Base-by-base conservation (phyloP, 1,140 invertebrate genomes). In the Cydia strobilella region DNA sequence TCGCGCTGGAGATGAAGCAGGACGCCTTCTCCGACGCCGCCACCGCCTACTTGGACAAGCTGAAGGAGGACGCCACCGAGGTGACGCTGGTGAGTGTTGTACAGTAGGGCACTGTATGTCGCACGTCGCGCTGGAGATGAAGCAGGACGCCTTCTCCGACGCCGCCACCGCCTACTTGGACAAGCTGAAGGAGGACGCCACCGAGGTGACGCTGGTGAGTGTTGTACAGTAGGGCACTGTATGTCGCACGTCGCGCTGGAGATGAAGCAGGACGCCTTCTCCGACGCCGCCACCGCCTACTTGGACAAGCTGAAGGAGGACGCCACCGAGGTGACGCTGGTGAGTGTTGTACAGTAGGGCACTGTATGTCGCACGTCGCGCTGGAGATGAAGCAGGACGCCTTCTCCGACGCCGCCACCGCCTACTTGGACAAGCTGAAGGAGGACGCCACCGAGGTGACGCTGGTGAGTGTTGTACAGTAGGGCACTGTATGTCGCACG, bases 201-300 rank as follows among this genome's bases (percentile, higher is more conserved):
- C 71, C 9, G 83, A 86, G 13, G 25, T 90, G 1, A 73, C 84
- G 12, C 45, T 88, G 83, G 88, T 90, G 69, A 79, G 83, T 79
- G n/a, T 2, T 42, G 25, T 20, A 42, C 6, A 9, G 25, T 27
- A 27, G 25, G 25, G 25, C 39, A 42, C 6, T 42, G 39, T 42
- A 42, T 42, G 10, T 48, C 12, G 3, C 15, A 48, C 6, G 12
- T 7, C 12, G 1, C n/a, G n/a, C n/a, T n/a, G n/a, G n/a, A n/a
- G n/a, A n/a, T n/a, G n/a, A n/a, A n/a, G n/a, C n/a, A n/a, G n/a
- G n/a, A n/a, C n/a, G n/a, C n/a, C n/a, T n/a, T n/a, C n/a, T n/a
- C n/a, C n/a, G n/a, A n/a, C n/a, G n/a, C n/a, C n/a, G n/a, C n/a
- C n/a, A n/a, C n/a, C n/a, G n/a, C n/a, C n/a, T n/a, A n/a, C n/a